These are phyloP conservation scores for Amphiprion percula DNA, from an alignment of 2,113 vertebrate species.

Conservation along the genomic window DNA sequence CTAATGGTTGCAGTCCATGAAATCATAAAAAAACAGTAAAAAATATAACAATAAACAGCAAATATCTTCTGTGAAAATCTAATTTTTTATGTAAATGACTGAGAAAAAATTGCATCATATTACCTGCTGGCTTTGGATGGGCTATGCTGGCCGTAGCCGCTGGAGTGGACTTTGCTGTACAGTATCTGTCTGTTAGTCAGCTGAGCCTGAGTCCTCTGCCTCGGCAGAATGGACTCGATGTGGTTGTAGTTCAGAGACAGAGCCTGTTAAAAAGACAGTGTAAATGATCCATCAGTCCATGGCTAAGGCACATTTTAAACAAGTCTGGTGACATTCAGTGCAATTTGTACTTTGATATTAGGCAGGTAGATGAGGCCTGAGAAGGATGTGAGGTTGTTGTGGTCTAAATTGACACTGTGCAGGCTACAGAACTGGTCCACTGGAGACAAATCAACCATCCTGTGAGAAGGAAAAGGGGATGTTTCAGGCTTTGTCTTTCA, in stretches of 20 bases:
- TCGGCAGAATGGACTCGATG: conserved; percentile 89
- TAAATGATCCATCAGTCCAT: not conserved
- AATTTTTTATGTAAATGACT: not conserved
- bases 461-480: conserved; percentile 32
- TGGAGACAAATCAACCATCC: conserved; percentile 85
- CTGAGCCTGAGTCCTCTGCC: conserved; percentile 84
- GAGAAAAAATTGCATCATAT: not conserved
- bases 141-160: conserved; percentile 87
- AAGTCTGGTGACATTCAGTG: not conserved
- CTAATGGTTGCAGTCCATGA: conserved; percentile 48
- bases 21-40: not conserved
- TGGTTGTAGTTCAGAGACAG: conserved; percentile 89
- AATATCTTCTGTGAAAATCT: not conserved
- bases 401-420: conserved; percentile 86
- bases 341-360: conserved; percentile 82
- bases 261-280: conserved; percentile 70
- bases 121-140: conserved; percentile 84
- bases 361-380: conserved; percentile 89
- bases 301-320: conserved; percentile 1
- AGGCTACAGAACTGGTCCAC: conserved; percentile 84
- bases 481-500: not conserved
- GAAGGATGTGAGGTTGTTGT: conserved; percentile 90
- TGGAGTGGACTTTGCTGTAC: conserved; percentile 88
- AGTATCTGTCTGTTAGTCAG: conserved; percentile 87
- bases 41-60: not conserved